A percentile compares a stretch with the other conserved stretches of the same genome.
phyloP scores from a whole-genome alignment of 2,113 vertebrate genomes.

The Phylloscopus whistleri region DNA sequence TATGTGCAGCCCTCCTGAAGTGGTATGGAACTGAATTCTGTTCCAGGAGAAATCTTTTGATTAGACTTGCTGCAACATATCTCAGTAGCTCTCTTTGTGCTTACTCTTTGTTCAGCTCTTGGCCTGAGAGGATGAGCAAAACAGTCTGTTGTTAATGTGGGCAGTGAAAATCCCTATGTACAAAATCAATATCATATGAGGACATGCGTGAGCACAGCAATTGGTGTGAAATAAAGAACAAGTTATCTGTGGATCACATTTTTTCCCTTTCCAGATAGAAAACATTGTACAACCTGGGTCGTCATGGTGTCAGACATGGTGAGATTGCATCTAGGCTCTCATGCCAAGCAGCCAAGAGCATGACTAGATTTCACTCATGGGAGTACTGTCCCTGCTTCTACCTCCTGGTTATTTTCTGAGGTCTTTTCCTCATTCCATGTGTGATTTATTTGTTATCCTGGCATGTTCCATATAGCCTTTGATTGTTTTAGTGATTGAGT shows the following conservation, averaged over 20 bases:
- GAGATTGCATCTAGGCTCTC: neutral
- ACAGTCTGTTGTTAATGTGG: neutral
- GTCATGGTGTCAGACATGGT: neutral
- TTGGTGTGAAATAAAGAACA: neutral
- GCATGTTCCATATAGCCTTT: neutral
- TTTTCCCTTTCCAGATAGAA: neutral
- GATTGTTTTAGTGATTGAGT: neutral
- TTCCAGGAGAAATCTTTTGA: neutral
- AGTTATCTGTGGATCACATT: neutral
- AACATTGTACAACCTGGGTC: neutral
- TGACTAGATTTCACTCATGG: neutral
- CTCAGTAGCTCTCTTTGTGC: neutral
- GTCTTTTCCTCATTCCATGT: neutral
- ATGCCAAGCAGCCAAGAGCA: neutral
- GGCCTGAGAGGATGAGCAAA: neutral
- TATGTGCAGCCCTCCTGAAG: neutral
- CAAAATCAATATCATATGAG: neutral
- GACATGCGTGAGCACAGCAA: neutral
- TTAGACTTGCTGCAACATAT: neutral
- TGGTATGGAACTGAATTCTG: neutral
- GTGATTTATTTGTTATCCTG: neutral
- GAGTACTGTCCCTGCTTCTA: neutral
- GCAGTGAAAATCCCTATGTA: neutral
- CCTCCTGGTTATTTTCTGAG: neutral
- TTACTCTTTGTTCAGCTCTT: neutral